Conservation (phyloP, 2,797 vertebrate genomes). For the Pagetopsis macropterus region DNA sequence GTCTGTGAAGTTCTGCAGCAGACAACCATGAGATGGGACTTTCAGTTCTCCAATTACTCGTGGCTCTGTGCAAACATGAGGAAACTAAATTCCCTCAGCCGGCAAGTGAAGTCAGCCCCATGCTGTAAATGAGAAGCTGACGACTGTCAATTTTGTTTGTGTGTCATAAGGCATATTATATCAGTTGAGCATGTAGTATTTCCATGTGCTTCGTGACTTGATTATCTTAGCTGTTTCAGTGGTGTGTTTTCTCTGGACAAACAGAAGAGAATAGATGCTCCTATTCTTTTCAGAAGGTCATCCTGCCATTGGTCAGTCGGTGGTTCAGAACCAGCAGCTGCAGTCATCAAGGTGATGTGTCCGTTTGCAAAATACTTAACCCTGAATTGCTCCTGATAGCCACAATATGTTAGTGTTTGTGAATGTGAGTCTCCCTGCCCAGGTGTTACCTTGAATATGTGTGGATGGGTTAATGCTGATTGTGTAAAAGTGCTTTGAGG, state of each 20-base stretch:
- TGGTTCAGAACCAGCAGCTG: too few relatives aligned
- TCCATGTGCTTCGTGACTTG: background rate
- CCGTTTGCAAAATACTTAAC: too few relatives aligned
- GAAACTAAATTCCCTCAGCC: slow-evolving; percentile 28
- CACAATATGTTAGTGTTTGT: too few relatives aligned
- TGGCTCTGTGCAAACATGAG: slow-evolving; percentile 26
- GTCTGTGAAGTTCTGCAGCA: slow-evolving; percentile 40
- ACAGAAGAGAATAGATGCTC: background rate
- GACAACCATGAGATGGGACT: slow-evolving; percentile 44
- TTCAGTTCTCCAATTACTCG: slow-evolving; percentile 42
- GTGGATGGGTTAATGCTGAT: too few relatives aligned
- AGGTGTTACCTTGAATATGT: too few relatives aligned
- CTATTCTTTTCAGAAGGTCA: too few relatives aligned
- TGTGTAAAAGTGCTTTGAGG: too few relatives aligned
- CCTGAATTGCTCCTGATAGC: too few relatives aligned
- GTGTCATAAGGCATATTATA: background rate
- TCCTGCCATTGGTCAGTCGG: too few relatives aligned
- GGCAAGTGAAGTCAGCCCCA: slow-evolving; percentile 4
- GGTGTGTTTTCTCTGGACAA: background rate
- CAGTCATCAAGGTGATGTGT: too few relatives aligned
- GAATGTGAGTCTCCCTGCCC: too few relatives aligned
- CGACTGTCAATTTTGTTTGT: background rate
- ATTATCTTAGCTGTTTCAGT: background rate
- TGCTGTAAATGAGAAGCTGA: background rate
- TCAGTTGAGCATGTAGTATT: background rate